phyloP scores from a whole-genome alignment of 2,113 vertebrate species.

The Rhinoderma darwinii region DNA sequence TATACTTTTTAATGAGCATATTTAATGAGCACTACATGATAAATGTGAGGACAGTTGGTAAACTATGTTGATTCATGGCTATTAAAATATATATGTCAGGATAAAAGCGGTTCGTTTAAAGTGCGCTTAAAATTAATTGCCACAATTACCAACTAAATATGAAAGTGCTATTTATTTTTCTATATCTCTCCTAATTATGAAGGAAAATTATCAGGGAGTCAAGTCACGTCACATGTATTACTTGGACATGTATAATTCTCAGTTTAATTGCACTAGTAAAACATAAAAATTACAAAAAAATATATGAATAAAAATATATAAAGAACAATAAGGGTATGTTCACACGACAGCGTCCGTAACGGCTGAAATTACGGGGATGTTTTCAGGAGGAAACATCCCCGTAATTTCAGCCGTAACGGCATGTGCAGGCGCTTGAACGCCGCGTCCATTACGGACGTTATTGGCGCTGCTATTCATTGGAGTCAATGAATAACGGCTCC shows the following conservation, averaged over 20 bases:
- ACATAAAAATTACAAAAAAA: neutral
- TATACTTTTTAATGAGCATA: neutral
- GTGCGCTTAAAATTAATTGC: neutral
- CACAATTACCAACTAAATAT: neutral
- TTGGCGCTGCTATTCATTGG: too few species aligned
- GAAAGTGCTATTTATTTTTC: neutral
- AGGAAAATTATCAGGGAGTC: neutral
- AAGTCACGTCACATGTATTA: neutral
- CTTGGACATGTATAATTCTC: neutral
- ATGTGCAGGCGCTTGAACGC: too few species aligned
- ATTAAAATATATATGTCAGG: conserved; percentile 2
- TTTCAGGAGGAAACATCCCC: too few species aligned
- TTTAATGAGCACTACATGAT: neutral
- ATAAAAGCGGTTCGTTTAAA: neutral
- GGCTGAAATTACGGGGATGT: too few species aligned
- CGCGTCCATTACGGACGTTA: too few species aligned
- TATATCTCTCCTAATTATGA: neutral
- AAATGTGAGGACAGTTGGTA: neutral
- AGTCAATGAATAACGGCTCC: too few species aligned
- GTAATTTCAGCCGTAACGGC: too few species aligned
- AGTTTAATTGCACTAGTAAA: neutral
- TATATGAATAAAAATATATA: neutral
- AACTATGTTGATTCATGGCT: neutral
- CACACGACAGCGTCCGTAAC: too few species aligned
- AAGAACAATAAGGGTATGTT: too few species aligned